These are phyloP conservation scores for Entelurus aequoreus DNA, from an alignment of 2,113 vertebrate species.

Conservation along the genomic window DNA sequence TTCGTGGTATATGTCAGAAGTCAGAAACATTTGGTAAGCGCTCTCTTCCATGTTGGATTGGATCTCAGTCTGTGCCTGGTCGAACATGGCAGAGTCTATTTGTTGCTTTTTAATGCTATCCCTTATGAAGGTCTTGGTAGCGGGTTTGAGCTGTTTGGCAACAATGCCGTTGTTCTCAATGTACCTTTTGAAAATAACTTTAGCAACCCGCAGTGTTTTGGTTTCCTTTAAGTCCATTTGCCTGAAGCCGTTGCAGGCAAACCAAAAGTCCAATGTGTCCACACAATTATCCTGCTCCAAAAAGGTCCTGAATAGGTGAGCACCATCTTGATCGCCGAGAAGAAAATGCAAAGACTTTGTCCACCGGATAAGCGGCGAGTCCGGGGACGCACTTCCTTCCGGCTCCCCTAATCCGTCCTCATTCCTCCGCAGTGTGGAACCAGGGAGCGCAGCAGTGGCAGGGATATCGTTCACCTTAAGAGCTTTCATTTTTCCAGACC, in stretches of 20 bases:
- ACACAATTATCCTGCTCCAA: constrained; percentile 94
- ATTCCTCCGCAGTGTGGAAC: constrained; percentile 81
- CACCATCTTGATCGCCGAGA: constrained; percentile 92
- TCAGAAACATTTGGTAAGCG: constrained; percentile 96
- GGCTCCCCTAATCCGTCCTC: constrained; percentile 95
- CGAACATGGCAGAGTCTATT: constrained; percentile 96
- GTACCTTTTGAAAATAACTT: constrained; percentile 98
- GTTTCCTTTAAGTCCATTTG: constrained; percentile 97
- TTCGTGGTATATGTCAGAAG: constrained; percentile 97
- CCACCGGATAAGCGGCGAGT: constrained; percentile 90
- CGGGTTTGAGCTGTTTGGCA: constrained; percentile 90
- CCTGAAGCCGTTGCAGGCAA: constrained; percentile 97
- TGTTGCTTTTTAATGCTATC: constrained; percentile 94
- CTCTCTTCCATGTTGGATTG: constrained; percentile 96
- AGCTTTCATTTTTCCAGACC: constrained; percentile 76
- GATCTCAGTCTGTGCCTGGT: constrained; percentile 96
- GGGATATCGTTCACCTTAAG: constrained; percentile 73
- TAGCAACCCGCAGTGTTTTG: constrained; percentile 96
- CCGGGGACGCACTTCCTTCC: constrained; percentile 92
- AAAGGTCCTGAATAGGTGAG: constrained; percentile 94
- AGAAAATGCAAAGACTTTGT: constrained; percentile 94
- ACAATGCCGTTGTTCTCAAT: constrained; percentile 94
- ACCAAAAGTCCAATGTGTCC: constrained; percentile 98
- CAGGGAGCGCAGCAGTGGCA: constrained; percentile 58
- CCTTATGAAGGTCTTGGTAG: constrained; percentile 92